A percentile compares a stretch with the other conserved stretches of the same genome.
These are phyloP conservation scores for Agrenia bidenticulata DNA, from an alignment of 2,888 invertebrate species.

Conservation along the genomic window DNA sequence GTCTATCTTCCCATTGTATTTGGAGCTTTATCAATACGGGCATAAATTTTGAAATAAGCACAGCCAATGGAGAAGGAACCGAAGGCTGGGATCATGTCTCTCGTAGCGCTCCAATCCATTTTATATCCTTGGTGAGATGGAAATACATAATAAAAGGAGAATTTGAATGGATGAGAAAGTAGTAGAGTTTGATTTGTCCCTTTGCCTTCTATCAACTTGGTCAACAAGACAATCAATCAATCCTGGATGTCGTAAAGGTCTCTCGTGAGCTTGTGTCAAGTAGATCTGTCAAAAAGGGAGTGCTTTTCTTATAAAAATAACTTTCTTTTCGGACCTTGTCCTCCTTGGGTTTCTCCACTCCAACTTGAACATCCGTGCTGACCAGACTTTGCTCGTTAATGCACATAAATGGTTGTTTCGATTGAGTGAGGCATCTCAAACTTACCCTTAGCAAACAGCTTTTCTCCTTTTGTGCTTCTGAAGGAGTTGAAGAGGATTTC, in stretches of 20 bases:
- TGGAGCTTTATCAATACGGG: too few species aligned
- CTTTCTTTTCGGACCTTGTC: slow-evolving; percentile 19
- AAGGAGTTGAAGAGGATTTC: neutral
- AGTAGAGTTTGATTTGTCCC: slow-evolving; percentile 3
- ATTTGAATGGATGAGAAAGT: neutral
- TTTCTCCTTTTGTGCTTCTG: neutral
- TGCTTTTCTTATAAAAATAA: slow-evolving; percentile 34
- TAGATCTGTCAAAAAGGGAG: slow-evolving; percentile 40
- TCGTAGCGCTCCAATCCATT: too few species aligned
- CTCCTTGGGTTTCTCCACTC: neutral
- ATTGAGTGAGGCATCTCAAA: neutral
- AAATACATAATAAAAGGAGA: too few species aligned
- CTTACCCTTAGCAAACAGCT: slow-evolving; percentile 3
- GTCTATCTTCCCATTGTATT: too few species aligned
- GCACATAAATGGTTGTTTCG: slow-evolving; percentile 20
- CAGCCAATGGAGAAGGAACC: too few species aligned
- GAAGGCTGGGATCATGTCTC: too few species aligned
- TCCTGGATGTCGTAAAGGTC: slow-evolving; percentile 9
- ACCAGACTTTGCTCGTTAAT: slow-evolving; percentile 13
- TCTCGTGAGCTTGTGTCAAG: slow-evolving; percentile 36
- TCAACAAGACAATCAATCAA: slow-evolving; percentile 47
- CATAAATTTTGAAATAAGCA: too few species aligned
- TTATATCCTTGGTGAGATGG: too few species aligned
- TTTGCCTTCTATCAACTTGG: slow-evolving; percentile 34
- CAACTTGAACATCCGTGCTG: neutral